Percentiles rank a stretch among this genome's conserved stretches.
These are phyloP conservation scores for Pseudopleuronectes americanus DNA, from an alignment of 2,797 vertebrate genomes.

Conservation along the genomic window DNA sequence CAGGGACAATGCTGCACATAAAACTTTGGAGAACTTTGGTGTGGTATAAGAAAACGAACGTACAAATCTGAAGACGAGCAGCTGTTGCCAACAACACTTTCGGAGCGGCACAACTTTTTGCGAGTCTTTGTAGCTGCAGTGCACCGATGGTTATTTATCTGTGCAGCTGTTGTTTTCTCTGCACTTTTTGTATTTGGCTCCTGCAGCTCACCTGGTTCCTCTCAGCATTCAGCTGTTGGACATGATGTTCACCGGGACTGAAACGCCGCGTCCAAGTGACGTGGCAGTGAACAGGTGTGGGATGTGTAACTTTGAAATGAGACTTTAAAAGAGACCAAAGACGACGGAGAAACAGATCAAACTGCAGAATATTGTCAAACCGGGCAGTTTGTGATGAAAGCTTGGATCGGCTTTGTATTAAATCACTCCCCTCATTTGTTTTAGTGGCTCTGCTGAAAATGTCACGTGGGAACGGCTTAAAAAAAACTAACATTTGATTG, in stretches of 20 bases:
- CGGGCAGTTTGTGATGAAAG: not conserved
- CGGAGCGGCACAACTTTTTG: conserved; percentile 1
- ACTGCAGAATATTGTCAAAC: not conserved
- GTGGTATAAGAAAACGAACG: too few species aligned
- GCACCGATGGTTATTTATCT: conserved; percentile 34
- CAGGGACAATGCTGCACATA: not conserved
- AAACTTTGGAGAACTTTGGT: conserved; percentile 4
- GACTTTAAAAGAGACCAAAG: conserved; percentile 2
- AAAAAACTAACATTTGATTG: conserved; percentile 4
- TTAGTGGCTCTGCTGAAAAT: conserved; percentile 4
- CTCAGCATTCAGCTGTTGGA: conserved; percentile 16
- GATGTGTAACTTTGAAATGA: conserved; percentile 24
- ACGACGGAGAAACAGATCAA: not conserved
- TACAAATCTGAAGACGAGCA: not conserved
- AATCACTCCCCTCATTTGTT: not conserved
- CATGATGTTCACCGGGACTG: conserved; percentile 22
- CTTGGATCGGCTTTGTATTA: not conserved
- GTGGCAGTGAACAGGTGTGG: conserved; percentile 29
- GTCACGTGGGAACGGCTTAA: not conserved
- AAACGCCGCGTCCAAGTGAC: conserved; percentile 4
- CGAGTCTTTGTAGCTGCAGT: not conserved
- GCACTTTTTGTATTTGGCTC: conserved; percentile 36
- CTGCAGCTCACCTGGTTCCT: conserved; percentile 26
- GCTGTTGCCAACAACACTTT: not conserved
- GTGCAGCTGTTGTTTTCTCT: conserved; percentile 30